These are phyloP conservation scores for Rhagium mordax DNA, from an alignment of 2,888 invertebrate genomes.

Conservation along the genomic window DNA sequence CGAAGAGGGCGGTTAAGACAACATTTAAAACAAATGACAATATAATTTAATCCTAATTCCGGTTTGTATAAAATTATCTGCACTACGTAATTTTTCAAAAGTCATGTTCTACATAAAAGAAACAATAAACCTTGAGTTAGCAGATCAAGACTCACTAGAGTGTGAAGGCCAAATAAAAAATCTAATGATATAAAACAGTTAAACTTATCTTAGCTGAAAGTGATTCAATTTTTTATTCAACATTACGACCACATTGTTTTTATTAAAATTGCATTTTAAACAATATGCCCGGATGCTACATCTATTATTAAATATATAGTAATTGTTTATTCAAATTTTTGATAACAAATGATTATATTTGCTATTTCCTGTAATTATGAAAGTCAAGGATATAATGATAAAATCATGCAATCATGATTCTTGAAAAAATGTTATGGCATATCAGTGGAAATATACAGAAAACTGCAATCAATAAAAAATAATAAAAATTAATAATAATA, in stretches of 20 bases:
- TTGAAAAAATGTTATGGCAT: too few species aligned
- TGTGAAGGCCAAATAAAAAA: constrained; percentile 39
- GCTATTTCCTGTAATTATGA: constrained; percentile 12
- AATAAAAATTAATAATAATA: too few species aligned
- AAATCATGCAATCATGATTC: too few species aligned
- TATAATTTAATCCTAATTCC: background rate
- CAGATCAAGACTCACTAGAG: constrained; percentile 33
- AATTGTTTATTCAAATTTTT: background rate
- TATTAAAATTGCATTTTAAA: constrained; percentile 1
- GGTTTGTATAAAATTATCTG: background rate
- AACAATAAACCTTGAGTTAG: constrained; percentile 36
- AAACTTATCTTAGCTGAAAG: constrained; percentile 28
- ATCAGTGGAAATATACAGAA: too few species aligned
- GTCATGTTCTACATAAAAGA: constrained; percentile 18
- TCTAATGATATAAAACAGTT: constrained; percentile 33
- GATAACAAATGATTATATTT: constrained; percentile 4
- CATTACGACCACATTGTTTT: constrained; percentile 25
- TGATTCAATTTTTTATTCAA: constrained; percentile 27
- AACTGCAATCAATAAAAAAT: too few species aligned
- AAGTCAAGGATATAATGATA: constrained; percentile 22
- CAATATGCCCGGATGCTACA: constrained; percentile 3
- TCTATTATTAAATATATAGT: background rate
- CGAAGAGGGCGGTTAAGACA: too few species aligned
- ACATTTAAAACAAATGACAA: too few species aligned
- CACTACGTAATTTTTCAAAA: background rate